phyloP scores from a whole-genome alignment of 2,888 invertebrate species.

The Drosophila affinis region DNA sequence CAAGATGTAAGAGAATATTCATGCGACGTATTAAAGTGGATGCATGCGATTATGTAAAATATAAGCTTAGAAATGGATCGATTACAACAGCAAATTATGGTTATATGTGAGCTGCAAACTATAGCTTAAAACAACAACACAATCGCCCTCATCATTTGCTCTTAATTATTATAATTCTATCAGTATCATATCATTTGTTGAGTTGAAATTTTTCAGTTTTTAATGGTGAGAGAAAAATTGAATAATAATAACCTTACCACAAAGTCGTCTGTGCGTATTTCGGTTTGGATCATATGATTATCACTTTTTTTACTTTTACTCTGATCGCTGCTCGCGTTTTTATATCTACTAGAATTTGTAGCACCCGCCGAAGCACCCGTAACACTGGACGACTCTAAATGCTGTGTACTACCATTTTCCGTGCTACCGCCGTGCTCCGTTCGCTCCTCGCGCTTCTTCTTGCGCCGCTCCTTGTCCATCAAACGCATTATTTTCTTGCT shows the following conservation, averaged over 20 bases:
- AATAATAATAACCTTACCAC: constrained; percentile 86
- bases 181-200: constrained; percentile 38
- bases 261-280: constrained; percentile 89
- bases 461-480: constrained; percentile 89
- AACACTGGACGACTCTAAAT: constrained; percentile 69
- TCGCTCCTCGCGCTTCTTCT: constrained; percentile 81
- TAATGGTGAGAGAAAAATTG: constrained; percentile 78
- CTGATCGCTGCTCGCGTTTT: constrained; percentile 54
- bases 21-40: constrained; percentile 5
- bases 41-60: neutral
- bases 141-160: constrained; percentile 17
- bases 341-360: constrained; percentile 63
- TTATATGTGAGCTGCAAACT: neutral
- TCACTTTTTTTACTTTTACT: constrained; percentile 84
- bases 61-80: neutral
- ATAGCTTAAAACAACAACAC: constrained; percentile 14
- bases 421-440: constrained; percentile 50
- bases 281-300: constrained; percentile 86
- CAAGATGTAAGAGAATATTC: neutral
- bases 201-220: constrained; percentile 38
- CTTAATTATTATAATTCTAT: constrained; percentile 27
- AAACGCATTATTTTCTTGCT: constrained; percentile 95
- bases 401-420: constrained; percentile 71
- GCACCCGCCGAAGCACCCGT: constrained; percentile 44
- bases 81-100: neutral